Evolutionary conservation across 2,888 invertebrate genomes (phyloP).

Genomic region (Quadriops clusia): DNA sequence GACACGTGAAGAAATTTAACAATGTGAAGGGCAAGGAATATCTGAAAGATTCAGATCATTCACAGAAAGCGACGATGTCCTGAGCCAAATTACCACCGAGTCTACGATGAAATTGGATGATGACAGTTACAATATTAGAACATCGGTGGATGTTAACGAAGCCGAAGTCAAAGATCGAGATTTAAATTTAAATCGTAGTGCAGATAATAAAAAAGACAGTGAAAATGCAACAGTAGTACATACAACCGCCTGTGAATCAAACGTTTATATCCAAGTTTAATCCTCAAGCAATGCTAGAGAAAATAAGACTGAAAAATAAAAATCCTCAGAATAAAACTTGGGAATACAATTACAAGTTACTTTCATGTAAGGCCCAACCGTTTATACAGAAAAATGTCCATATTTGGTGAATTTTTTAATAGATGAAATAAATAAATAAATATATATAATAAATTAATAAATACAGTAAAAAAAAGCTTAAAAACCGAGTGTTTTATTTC

Average conservation of each 20-base stretch:
- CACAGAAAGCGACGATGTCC: not conserved
- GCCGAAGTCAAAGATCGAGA: too few relatives aligned
- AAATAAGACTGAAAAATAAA: conserved; percentile 50
- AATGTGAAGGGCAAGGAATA: conserved; percentile 1
- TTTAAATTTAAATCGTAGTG: conserved; percentile 12
- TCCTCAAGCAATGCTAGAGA: conserved; percentile 58
- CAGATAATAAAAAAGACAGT: conserved; percentile 18
- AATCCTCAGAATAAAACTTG: conserved; percentile 50
- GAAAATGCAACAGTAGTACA: too few relatives aligned
- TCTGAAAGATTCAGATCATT: not conserved
- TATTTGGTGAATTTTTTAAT: conserved; percentile 66
- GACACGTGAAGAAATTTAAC: conserved; percentile 5
- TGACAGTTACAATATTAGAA: conserved; percentile 22
- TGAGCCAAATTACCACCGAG: conserved; percentile 18
- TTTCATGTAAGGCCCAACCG: conserved; percentile 71
- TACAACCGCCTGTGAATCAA: too few relatives aligned
- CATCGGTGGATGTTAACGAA: conserved; percentile 17
- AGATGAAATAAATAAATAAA: too few relatives aligned
- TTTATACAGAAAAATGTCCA: conserved; percentile 65
- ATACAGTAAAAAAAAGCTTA: too few relatives aligned
- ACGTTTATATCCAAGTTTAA: conserved; percentile 47
- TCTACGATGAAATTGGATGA: conserved; percentile 28
- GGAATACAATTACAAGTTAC: conserved; percentile 49
- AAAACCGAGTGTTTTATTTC: too few relatives aligned
- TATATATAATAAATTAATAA: too few relatives aligned